These are phyloP conservation scores for Drosophila algonquin DNA, from an alignment of 2,888 invertebrate genomes.

Conservation along the genomic window DNA sequence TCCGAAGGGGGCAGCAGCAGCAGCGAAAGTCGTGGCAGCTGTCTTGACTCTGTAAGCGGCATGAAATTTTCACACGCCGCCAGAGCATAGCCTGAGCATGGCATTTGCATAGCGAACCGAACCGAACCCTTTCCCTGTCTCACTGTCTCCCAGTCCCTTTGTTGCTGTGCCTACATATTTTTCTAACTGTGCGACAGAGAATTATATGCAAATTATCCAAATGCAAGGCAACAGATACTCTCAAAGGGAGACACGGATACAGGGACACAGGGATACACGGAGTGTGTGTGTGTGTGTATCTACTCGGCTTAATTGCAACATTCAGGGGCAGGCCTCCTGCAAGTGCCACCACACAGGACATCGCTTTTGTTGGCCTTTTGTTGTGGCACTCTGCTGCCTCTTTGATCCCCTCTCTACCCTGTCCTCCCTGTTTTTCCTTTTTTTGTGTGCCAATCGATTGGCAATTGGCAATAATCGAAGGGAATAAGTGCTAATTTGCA, in stretches of 20 bases:
- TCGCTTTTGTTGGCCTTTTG: constrained; percentile 28
- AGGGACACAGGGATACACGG: constrained; percentile 9
- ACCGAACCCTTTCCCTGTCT: constrained; percentile 26
- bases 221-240: constrained; percentile 39
- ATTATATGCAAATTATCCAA: constrained; percentile 78
- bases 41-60: constrained; percentile 35
- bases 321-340: constrained; percentile 35
- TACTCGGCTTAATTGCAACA: constrained; percentile 64
- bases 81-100: constrained; percentile 2
- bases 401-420: background rate
- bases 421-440: background rate
- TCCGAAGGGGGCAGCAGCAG: background rate
- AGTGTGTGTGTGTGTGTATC: background rate
- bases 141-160: constrained; percentile 7
- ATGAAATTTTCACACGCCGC: constrained; percentile 38
- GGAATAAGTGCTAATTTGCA: constrained; percentile 74
- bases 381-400: constrained; percentile 25
- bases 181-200: constrained; percentile 68
- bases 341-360: constrained; percentile 32
- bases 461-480: constrained; percentile 75
- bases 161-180: constrained; percentile 49
- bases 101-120: constrained; percentile 26
- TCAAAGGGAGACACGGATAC: constrained; percentile 12
- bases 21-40: constrained; percentile 14
- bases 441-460: constrained; percentile 58